These are phyloP conservation scores for Drosophila anceps DNA, from an alignment of 2,888 invertebrate genomes.

Conservation along the genomic window DNA sequence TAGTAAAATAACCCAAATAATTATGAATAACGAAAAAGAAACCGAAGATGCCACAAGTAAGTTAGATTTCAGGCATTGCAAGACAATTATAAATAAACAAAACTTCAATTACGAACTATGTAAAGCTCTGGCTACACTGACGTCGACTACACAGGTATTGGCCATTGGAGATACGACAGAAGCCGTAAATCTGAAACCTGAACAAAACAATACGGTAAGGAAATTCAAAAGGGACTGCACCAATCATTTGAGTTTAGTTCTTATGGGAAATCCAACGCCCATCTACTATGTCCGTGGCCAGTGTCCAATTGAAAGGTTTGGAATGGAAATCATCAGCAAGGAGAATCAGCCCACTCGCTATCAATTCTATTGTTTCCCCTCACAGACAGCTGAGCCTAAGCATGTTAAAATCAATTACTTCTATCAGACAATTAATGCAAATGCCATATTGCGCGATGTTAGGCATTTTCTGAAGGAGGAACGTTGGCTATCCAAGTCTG, in stretches of 20 bases:
- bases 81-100: neutral
- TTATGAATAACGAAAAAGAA: neutral
- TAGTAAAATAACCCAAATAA: neutral
- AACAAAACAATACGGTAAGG: no score
- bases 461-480: neutral
- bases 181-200: no score
- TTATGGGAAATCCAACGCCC: slow-evolving; percentile 12
- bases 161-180: neutral
- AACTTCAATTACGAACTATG: no score
- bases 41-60: neutral
- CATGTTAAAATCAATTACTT: neutral
- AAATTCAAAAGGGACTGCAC: neutral
- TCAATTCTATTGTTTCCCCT: slow-evolving; percentile 6
- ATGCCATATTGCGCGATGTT: slow-evolving; percentile 5
- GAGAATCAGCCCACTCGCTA: slow-evolving; percentile 30
- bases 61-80: neutral
- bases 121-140: neutral
- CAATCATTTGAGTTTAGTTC: slow-evolving; percentile 6
- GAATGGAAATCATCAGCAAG: neutral
- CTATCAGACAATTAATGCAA: slow-evolving; percentile 1
- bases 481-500: neutral
- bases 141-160: neutral
- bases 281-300: slow-evolving; percentile 14
- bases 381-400: neutral
- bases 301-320: slow-evolving; percentile 13